Evolutionary conservation across 2,888 invertebrate species (phyloP), one percentile per base, ranked within the genome.

Genomic region (Podotricha telesiphe): DNA sequence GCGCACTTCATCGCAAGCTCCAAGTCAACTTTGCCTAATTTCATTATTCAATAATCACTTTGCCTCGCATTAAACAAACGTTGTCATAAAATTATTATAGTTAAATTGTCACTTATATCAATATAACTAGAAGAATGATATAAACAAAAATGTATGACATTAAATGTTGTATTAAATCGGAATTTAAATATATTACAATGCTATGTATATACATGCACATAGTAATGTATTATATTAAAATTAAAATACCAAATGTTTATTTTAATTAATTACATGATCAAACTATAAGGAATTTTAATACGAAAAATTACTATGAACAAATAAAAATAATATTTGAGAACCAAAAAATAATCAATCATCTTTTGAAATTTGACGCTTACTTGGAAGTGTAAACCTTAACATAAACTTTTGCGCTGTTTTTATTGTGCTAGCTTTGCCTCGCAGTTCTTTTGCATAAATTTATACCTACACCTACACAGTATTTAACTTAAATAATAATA

Each of bases 21-120:
- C 40, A 22, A 69, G 51, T 62, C 62, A 59, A 72, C 67, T 67
- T 74, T 74, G 79, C 79, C 79, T 86, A 86, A 88, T 88, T 83
- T 84, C 86, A 88, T 88, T 85, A 87, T 86, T 83, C 82, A 84
- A 86, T 87, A 83, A 87, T 86, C 84, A 81, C 82, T 83, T 86
- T 82, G 80, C 78, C 77, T 78, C 34, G 20, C 59, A 74, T 70
- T 73, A 51, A 71, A 72, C 67, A 53, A 63, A 69, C 68, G 63
- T 66, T 75, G 58, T 71, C 67, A 62, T 70, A 65, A 71, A 73
- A 56, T 65, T 73, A 17, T 53, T 66, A 51, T 17, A n/a, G 67
- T 69, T 62, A 65, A 69, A 67, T 64, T 55, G 37, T 45, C 42
- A 40, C 19, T 34, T 34, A 17, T 11, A 17, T 34, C 2, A 51